phyloP scores from a whole-genome alignment of 2,113 vertebrate genomes.

The Neomonachus schauinslandi region DNA sequence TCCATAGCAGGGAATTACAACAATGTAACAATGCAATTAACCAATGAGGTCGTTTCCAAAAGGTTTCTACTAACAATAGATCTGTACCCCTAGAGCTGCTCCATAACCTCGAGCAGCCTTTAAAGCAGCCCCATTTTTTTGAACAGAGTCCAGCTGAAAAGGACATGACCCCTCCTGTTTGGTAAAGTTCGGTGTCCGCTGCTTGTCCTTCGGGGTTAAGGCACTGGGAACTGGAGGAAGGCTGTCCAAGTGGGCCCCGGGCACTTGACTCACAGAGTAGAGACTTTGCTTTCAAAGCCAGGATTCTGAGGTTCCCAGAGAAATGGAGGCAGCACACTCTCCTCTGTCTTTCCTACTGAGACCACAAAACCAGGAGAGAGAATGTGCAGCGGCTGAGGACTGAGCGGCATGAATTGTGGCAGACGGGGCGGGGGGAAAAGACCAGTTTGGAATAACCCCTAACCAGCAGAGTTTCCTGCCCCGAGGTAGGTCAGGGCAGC shows the following conservation, averaged over 20 bases:
- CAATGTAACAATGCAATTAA: neutral
- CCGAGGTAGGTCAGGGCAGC: neutral
- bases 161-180: neutral
- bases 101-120: neutral
- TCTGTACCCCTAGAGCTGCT: neutral
- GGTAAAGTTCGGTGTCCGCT: neutral
- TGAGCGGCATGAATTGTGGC: neutral
- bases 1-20: neutral
- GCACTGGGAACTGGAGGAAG: accelerated
- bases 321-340: neutral
- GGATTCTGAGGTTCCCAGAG: neutral
- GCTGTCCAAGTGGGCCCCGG: neutral
- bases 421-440: neutral
- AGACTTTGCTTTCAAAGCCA: neutral
- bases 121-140: neutral
- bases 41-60: neutral
- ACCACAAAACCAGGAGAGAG: too few species aligned
- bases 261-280: neutral
- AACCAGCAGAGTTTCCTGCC: neutral
- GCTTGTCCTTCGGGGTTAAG: neutral
- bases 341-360: neutral
- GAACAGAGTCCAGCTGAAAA: neutral
- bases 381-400: neutral
- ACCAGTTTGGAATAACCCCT: neutral
- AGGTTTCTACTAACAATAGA: neutral